A percentile compares a stretch with the other conserved stretches of the same genome.
These are phyloP conservation scores for Mesorhabditis spiculigera DNA, from an alignment of 2,888 invertebrate genomes.

Conservation along the genomic window DNA sequence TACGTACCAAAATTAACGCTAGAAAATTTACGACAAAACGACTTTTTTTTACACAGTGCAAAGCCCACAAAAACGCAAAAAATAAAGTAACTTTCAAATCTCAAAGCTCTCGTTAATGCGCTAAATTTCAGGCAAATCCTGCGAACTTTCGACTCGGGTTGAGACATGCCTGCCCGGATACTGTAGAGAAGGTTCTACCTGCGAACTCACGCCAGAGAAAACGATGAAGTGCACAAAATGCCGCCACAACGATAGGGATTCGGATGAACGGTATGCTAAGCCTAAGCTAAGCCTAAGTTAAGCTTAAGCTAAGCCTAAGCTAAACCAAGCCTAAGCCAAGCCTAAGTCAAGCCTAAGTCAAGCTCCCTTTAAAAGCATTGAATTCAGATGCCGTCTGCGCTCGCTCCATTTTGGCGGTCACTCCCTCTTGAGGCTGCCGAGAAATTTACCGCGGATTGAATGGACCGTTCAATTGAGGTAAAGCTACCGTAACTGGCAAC, in stretches of 20 bases:
- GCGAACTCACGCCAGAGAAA: conserved; percentile 21
- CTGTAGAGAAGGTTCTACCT: conserved; percentile 33
- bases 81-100: too few species aligned
- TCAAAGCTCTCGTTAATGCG: too few species aligned
- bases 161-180: conserved; percentile 37
- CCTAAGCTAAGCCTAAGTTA: too few species aligned
- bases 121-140: not conserved
- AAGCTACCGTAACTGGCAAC: not conserved
- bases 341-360: too few species aligned
- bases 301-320: too few species aligned
- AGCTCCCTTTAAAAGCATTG: too few species aligned
- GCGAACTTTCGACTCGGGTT: conserved; percentile 29
- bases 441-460: conserved; percentile 30
- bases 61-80: too few species aligned
- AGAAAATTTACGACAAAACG: too few species aligned
- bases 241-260: conserved; percentile 23
- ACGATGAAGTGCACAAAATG: conserved; percentile 37
- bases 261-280: conserved; percentile 18
- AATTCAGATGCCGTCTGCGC: conserved; percentile 38
- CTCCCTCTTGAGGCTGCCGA: conserved; percentile 31
- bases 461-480: conserved; percentile 39
- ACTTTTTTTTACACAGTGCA: too few species aligned
- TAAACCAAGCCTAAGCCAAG: too few species aligned
- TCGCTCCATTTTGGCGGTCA: conserved; percentile 49
- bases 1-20: too few species aligned